These are phyloP conservation scores for Dendropsophus ebraccatus DNA, from an alignment of 2,113 vertebrate species.

Conservation along the genomic window DNA sequence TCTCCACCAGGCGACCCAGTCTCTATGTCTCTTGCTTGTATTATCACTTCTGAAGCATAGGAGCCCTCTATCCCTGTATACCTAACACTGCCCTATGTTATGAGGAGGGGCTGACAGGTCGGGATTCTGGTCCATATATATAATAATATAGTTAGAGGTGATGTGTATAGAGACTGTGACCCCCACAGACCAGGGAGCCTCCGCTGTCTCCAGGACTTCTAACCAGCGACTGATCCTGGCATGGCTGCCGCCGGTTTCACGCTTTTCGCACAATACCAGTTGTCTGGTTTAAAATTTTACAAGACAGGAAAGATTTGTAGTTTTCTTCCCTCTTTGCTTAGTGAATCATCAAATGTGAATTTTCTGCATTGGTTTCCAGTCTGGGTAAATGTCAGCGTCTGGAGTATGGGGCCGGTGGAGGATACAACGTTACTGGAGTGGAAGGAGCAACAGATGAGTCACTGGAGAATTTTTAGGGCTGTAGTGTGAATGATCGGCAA, in stretches of 20 bases:
- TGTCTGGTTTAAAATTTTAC: background rate
- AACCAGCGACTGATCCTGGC: background rate
- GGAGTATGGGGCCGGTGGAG: background rate
- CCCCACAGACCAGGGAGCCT: background rate
- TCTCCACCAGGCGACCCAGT: no score
- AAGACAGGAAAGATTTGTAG: background rate
- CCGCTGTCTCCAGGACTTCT: background rate
- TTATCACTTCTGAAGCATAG: no score
- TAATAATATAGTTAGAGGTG: no score
- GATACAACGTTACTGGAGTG: background rate
- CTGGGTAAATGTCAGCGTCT: background rate
- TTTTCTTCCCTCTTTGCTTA: background rate
- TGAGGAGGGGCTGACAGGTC: no score
- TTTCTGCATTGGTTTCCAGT: slow-evolving; percentile 12
- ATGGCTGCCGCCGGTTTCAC: background rate
- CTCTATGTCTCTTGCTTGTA: no score
- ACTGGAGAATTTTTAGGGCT: background rate
- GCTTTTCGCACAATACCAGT: background rate
- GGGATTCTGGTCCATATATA: no score
- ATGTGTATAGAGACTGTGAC: no score
- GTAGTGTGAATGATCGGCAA: background rate
- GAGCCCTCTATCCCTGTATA: no score
- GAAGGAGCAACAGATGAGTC: background rate
- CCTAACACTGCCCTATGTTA: no score
- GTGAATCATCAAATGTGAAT: background rate